Conservation (phyloP, 2,888 invertebrate genomes). For the Cetonia aurata region DNA sequence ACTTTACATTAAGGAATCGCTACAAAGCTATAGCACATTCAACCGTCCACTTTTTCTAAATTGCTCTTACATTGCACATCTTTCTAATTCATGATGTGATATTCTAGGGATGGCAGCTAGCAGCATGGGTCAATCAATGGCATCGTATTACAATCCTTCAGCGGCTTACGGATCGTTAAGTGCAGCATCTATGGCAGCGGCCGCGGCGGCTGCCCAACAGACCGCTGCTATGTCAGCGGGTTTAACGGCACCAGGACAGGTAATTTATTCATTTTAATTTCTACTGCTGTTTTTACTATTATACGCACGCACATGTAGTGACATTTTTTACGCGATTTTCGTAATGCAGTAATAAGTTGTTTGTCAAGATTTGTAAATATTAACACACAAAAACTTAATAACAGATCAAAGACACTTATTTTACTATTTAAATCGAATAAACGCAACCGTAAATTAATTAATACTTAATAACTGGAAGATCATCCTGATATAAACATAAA, state of each 20-base stretch:
- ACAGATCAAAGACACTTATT: constrained; percentile 16
- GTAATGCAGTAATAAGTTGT: constrained; percentile 25
- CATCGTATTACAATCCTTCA: constrained; percentile 76
- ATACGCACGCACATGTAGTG: constrained; percentile 10
- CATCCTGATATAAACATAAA: constrained; percentile 14
- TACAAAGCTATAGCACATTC: too few species aligned
- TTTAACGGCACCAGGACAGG: constrained; percentile 77
- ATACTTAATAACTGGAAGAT: constrained; percentile 9
- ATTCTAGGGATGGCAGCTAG: constrained; percentile 76
- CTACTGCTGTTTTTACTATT: constrained; percentile 32
- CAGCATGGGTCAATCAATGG: constrained; percentile 79
- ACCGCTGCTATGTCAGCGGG: constrained; percentile 80
- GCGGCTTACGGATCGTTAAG: constrained; percentile 81
- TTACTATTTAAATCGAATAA: constrained; percentile 5
- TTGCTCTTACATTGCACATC: not conserved
- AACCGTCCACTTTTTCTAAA: not conserved
- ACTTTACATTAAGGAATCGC: too few species aligned
- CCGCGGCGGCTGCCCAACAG: constrained; percentile 80
- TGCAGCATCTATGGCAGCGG: constrained; percentile 80
- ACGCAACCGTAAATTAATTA: constrained; percentile 21
- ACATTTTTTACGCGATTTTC: constrained; percentile 19
- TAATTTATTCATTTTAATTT: constrained; percentile 56
- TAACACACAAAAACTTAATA: constrained; percentile 14
- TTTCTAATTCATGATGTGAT: constrained; percentile 34
- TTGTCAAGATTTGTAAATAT: constrained; percentile 26